Conservation (phyloP, 2,888 invertebrate genomes). For the Ornithoptera priamus region DNA sequence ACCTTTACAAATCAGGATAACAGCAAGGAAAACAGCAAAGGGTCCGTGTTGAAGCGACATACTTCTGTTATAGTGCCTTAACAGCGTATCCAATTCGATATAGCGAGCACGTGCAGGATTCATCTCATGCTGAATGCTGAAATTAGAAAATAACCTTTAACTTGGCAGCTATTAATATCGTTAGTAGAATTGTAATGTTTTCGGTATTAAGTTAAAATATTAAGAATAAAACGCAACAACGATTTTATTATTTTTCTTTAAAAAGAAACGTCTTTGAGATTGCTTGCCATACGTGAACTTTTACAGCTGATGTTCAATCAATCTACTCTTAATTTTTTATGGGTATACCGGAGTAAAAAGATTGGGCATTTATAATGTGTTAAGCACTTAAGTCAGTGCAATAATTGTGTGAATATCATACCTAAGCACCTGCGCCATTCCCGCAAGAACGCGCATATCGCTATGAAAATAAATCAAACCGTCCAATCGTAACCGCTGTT, state of each 20-base stretch:
- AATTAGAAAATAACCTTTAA: conserved; percentile 1
- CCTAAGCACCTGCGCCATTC: too few relatives aligned
- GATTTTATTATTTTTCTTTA: too few relatives aligned
- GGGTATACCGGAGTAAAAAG: too few relatives aligned
- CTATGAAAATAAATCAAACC: conserved; percentile 14
- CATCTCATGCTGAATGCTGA: conserved; percentile 27
- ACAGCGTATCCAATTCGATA: not conserved
- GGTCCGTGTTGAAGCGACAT: conserved; percentile 48
- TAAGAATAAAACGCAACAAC: not conserved
- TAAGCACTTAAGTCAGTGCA: too few relatives aligned
- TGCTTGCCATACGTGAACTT: too few relatives aligned
- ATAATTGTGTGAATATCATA: too few relatives aligned
- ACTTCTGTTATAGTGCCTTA: conserved; percentile 32
- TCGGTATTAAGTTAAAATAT: not conserved
- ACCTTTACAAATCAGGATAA: conserved; percentile 61
- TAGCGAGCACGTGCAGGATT: not conserved
- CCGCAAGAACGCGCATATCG: too few relatives aligned
- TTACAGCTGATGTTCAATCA: not conserved
- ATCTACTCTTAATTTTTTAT: too few relatives aligned
- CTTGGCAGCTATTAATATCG: not conserved
- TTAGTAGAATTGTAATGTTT: not conserved
- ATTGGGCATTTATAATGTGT: too few relatives aligned
- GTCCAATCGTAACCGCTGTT: conserved; percentile 22
- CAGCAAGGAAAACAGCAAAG: conserved; percentile 48
- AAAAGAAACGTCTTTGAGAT: too few relatives aligned